phyloP scores from a whole-genome alignment of 2,113 vertebrate genomes.

The Platysteira castanea region DNA sequence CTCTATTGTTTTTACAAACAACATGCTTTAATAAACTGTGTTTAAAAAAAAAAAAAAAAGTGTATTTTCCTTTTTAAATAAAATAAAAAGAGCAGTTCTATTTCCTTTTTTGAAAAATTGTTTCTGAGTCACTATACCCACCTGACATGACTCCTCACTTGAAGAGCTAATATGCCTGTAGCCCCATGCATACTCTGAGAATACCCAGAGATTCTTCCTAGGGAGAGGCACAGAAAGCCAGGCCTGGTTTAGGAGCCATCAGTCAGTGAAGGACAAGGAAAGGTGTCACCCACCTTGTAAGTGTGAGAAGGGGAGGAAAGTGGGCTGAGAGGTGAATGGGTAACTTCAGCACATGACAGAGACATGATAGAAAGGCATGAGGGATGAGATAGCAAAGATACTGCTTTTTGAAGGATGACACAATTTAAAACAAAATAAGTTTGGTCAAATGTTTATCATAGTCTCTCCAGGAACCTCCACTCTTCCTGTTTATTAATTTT shows the following conservation, averaged over 20 bases:
- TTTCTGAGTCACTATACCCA: not conserved
- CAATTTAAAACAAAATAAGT: not conserved
- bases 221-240: not conserved
- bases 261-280: not conserved
- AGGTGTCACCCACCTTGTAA: not conserved
- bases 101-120: not conserved
- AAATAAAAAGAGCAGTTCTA: not conserved
- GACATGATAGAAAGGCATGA: not conserved
- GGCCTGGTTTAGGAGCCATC: not conserved
- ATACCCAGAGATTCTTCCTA: accelerated
- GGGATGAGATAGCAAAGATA: not conserved
- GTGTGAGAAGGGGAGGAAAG: not conserved
- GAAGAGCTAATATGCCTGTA: not conserved
- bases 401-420: not conserved
- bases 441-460: conserved; percentile 11
- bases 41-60: not conserved
- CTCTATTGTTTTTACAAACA: not conserved
- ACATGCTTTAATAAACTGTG: not conserved
- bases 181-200: not conserved
- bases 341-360: not conserved
- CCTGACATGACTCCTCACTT: not conserved
- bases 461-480: not conserved
- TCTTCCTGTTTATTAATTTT: conserved; percentile 34
- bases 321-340: not conserved
- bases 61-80: not conserved